Conservation (phyloP, 2,888 invertebrate species). For the Hemithea aestivaria region DNA sequence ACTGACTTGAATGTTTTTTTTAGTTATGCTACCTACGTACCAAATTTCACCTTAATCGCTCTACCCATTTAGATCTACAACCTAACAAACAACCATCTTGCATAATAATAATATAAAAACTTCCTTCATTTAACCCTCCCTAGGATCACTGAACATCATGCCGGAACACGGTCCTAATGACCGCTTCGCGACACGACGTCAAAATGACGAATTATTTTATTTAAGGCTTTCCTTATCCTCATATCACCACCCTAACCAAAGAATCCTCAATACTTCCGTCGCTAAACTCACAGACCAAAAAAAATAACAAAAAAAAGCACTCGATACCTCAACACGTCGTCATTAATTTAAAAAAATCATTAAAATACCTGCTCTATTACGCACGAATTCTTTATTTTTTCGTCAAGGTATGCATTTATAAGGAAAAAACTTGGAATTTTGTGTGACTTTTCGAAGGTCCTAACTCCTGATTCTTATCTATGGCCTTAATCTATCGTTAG, state of each 20-base stretch:
- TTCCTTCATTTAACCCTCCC: too few species aligned
- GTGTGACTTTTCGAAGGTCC: slow-evolving; percentile 2
- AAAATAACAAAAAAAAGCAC: slow-evolving; percentile 47
- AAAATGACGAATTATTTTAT: too few species aligned
- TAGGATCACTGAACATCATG: too few species aligned
- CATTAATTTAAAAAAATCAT: slow-evolving; percentile 59
- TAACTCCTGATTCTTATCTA: slow-evolving; percentile 5
- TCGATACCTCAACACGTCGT: slow-evolving; percentile 52
- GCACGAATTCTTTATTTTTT: slow-evolving; percentile 51
- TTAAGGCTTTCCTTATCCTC: slow-evolving; percentile 2
- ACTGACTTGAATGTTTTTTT: too few species aligned
- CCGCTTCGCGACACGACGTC: too few species aligned
- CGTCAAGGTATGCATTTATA: slow-evolving; percentile 45
- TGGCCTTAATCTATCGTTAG: background rate
- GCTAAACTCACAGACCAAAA: slow-evolving; percentile 29
- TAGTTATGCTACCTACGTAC: too few species aligned
- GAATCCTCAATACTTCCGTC: slow-evolving; percentile 69
- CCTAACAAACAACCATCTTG: too few species aligned
- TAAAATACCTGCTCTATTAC: slow-evolving; percentile 70
- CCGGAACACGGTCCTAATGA: too few species aligned
- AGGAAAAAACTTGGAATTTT: slow-evolving; percentile 35
- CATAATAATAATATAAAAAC: too few species aligned
- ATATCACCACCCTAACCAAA: slow-evolving; percentile 8
- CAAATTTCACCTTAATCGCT: too few species aligned
- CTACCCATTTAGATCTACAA: too few species aligned